Conservation (phyloP, 1,140 invertebrate species). For the Drosophila funebris region DNA sequence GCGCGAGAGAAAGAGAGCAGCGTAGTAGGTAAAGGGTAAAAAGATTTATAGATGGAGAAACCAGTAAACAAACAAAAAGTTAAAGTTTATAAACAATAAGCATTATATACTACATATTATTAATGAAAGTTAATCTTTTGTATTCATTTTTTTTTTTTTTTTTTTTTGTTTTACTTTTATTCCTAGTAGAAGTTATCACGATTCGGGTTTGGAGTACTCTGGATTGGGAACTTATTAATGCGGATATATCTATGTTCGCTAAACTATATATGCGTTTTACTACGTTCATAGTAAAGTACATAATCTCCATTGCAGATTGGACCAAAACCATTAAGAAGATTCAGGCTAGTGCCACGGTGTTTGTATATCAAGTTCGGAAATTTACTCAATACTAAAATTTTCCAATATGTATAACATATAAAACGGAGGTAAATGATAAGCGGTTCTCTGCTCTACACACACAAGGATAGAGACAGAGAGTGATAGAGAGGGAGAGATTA, state of each 20-base stretch:
- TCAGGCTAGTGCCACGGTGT: constrained; percentile 78
- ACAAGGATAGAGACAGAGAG: too few species aligned
- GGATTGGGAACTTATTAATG: background rate
- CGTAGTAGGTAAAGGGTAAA: background rate
- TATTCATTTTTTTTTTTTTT: background rate
- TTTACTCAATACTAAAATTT: background rate
- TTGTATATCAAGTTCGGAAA: constrained; percentile 21
- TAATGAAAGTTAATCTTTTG: constrained; percentile 4
- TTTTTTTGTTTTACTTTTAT: background rate
- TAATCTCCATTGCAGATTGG: constrained; percentile 84
- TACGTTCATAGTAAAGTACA: constrained; percentile 84
- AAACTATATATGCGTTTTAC: constrained; percentile 67
- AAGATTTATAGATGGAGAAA: constrained; percentile 3
- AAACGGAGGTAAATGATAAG: constrained; percentile 40
- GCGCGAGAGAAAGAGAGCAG: constrained; percentile 13
- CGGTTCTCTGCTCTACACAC: background rate
- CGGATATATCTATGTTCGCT: background rate
- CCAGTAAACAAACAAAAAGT: background rate
- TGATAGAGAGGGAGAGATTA: background rate
- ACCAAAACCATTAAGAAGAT: constrained; percentile 84
- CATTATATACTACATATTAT: constrained; percentile 21
- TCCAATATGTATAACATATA: constrained; percentile 35
- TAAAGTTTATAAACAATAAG: constrained; percentile 4
- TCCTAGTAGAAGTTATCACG: background rate
- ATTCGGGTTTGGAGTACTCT: background rate